Conservation (phyloP, 1,140 invertebrate genomes). For the Pissodes strobi region DNA sequence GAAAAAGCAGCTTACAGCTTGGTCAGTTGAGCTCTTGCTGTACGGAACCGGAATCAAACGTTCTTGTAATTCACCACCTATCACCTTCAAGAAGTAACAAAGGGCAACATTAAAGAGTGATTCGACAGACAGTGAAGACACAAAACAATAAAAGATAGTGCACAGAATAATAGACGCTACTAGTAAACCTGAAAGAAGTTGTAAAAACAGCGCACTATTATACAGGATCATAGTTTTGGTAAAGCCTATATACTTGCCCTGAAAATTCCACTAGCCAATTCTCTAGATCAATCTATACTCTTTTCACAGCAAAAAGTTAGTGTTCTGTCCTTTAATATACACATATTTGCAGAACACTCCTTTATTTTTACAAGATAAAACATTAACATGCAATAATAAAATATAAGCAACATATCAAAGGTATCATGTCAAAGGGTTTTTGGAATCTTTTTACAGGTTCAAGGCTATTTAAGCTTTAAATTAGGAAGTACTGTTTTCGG, state of each 20-base stretch:
- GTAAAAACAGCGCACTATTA: conserved; percentile 42
- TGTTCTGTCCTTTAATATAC: background rate
- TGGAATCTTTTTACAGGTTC: conserved; percentile 21
- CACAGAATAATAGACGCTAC: conserved; percentile 56
- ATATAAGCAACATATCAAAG: conserved; percentile 26
- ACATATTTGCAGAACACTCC: background rate
- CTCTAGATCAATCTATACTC: background rate
- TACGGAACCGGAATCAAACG: conserved; percentile 98
- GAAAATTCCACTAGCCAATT: conserved; percentile 10
- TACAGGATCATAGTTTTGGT: conserved; percentile 32
- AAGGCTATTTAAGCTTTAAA: conserved; percentile 7
- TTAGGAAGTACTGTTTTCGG: conserved; percentile 14
- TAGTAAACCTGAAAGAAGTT: conserved; percentile 47
- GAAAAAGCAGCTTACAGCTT: conserved; percentile 90
- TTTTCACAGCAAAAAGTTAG: conserved; percentile 7
- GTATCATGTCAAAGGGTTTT: conserved; percentile 11
- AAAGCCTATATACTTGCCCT: conserved; percentile 29
- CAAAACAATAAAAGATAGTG: conserved; percentile 53
- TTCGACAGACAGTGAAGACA: conserved; percentile 55
- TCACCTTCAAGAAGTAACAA: conserved; percentile 86
- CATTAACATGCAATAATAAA: conserved; percentile 19
- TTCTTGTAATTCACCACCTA: conserved; percentile 99
- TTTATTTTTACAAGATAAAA: conserved; percentile 14
- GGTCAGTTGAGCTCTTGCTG: conserved; percentile 99
- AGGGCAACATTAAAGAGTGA: conserved; percentile 57